Evolutionary conservation across 2,113 vertebrate genomes (phyloP).

Genomic region (Phodopus roborovskii): DNA sequence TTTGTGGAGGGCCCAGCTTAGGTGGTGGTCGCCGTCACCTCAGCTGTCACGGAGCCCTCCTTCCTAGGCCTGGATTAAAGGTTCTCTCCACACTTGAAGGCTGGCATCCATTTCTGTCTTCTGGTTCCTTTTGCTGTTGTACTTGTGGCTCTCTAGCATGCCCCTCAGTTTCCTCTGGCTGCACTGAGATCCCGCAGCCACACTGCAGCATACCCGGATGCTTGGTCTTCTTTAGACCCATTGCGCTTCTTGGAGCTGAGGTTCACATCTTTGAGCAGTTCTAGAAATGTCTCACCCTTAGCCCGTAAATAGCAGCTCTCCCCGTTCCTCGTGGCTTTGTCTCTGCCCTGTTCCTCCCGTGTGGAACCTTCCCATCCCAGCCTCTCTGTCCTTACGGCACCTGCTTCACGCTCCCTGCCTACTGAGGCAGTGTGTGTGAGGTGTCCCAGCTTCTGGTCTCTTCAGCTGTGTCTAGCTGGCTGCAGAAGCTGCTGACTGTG

Average conservation of each 20-base stretch:
- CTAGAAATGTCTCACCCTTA: neutral
- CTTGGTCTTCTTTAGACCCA: neutral
- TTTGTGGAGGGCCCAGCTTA: neutral
- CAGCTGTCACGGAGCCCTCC: neutral
- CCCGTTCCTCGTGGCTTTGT: neutral
- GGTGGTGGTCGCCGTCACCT: neutral
- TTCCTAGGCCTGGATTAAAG: neutral
- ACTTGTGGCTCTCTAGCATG: neutral
- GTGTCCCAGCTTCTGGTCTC: neutral
- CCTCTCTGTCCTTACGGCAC: neutral
- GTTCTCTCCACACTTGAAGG: neutral
- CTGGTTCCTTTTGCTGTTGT: neutral
- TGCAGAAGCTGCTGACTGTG: neutral
- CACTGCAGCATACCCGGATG: fast-evolving
- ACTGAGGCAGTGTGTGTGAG: neutral
- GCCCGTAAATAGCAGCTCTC: too few species aligned
- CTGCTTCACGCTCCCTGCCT: neutral
- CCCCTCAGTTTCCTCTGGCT: neutral
- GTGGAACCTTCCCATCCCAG: neutral
- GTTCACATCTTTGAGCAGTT: neutral
- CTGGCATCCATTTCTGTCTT: neutral
- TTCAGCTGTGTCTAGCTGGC: fast-evolving
- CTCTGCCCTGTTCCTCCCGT: neutral
- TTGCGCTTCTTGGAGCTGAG: neutral
- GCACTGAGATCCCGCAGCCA: neutral